Evolutionary conservation across 1,140 invertebrate species (phyloP), one percentile per base, ranked within the genome.

Genomic region (Cyrtorhinus lividipennis): DNA sequence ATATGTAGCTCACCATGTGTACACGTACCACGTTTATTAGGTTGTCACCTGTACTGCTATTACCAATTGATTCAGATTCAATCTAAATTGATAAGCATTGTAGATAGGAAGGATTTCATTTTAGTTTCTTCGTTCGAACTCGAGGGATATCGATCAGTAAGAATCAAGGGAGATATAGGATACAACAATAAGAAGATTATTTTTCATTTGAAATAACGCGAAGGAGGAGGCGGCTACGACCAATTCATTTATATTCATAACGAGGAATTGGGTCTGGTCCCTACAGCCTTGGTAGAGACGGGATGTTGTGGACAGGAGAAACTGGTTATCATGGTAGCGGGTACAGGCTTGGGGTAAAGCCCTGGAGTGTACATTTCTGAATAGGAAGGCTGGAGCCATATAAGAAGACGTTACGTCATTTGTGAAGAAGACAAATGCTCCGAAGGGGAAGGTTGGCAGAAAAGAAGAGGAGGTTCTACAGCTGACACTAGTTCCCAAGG

Each of bases 361-460:
- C n/a, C 38, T 8, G 24, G 26, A 59, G 24, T 30, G 58, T 59
- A 59, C 58, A 59, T 59, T 59, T 59, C n/a, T 59, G 58, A 59
- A 59, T 59, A 59, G 58, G 27, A 59, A 25, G 48, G 30, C 30
- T 23, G 58, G 58, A 30, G 24, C 58, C 58, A 59, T 30, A 59
- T 59, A 59, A 59, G 58, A 59, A 63, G 62, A 63, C 27, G 59
- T 61, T 62, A 63, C 63, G 66, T 67, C 66, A 67, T 60, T 59
- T 53, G 38, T 67, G 66, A 67, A 60, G 66, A 67, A 67, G 66
- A 67, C 63, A 61, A 66, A 67, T 67, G 66, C 61, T 61, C 64
- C 60, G 45, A 56, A 27, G 59, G 59, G 58, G 24, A 57, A 23
- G 24, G 45, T 18, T 63, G 48, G 66, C 62, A 66, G 62, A 64